Percentiles rank a stretch among this genome's conserved stretches.
These are phyloP conservation scores for Copidosoma floridanum DNA, from an alignment of 1,140 invertebrate species.

Conservation along the genomic window DNA sequence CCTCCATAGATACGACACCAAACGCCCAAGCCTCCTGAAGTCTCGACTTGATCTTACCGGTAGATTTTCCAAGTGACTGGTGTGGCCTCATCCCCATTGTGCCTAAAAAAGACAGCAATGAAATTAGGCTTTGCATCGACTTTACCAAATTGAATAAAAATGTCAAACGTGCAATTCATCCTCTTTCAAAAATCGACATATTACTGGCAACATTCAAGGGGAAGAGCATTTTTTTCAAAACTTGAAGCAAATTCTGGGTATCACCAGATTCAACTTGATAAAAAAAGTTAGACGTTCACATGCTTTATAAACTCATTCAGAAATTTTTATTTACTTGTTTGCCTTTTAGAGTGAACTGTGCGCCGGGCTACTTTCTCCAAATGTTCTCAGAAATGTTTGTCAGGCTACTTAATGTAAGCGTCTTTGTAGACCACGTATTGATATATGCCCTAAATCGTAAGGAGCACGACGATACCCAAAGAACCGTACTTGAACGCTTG, in stretches of 20 bases:
- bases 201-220: constrained; percentile 11
- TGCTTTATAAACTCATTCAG: constrained; percentile 45
- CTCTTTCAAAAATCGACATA: constrained; percentile 10
- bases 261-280: constrained; percentile 20
- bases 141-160: constrained; percentile 12
- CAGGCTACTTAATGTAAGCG: not conserved
- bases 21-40: no score
- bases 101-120: constrained; percentile 4
- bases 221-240: constrained; percentile 35
- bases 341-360: constrained; percentile 35
- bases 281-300: constrained; percentile 37
- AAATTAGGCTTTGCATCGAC: constrained; percentile 1
- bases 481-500: constrained; percentile 30
- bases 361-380: constrained; percentile 10
- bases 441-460: not conserved
- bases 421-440: constrained; percentile 13
- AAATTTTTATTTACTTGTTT: constrained; percentile 40
- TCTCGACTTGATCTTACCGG: constrained; percentile 7
- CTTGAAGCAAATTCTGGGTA: constrained; percentile 27
- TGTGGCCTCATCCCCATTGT: constrained; percentile 4
- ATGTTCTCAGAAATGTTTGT: constrained; percentile 17
- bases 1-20: no score
- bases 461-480: constrained; percentile 28
- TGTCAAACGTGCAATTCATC: constrained; percentile 12
- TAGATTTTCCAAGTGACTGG: not conserved